Evolutionary conservation across 1,140 invertebrate species (phyloP), one percentile per base, ranked within the genome.

Genomic region (Nephila pilipes): DNA sequence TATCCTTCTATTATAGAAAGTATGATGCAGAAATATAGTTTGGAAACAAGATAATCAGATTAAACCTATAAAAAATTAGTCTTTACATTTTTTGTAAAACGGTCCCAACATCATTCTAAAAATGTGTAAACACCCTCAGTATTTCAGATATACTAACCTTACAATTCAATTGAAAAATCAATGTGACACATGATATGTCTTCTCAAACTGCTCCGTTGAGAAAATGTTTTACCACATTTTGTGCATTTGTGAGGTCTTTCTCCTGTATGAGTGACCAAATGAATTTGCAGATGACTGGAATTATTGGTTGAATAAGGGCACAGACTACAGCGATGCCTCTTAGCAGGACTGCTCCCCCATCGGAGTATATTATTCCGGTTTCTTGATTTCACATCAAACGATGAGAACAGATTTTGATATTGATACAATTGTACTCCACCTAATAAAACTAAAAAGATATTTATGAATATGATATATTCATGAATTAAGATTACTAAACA

Each of bases 251-350:
- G 85, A 4, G 92, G 75, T 36, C 88, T 55, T 83, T 94, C 91
- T 65, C 91, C 93, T 14, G 85, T 90, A 22, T 85, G 81, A 16
- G 81, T 92, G 20, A 85, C 90, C n/a, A 89, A 54, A 94, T 92
- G 89, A 65, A 88, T 92, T 60, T 91, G 90, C 14, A 94, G 32
- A 85, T 89, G 83, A 80, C 93, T 93, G n/a, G 93, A 93, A 38
- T 92, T 92, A 54, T 90, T 88, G 32, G 93, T 85, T 65, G 93
- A 93, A 32, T 93, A 91, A 22, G 80, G 85, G 25, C 85, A 92
- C 18, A 91, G 93, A 57, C 85, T 85, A 29, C 87, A 91, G 20
- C 81, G 57, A 65, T 94, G 93, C 22, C 90, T 65, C 38, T 94
- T 93, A 6, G 46, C 92, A 14, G 92, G 92, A 16, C 36, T 25